phyloP scores from a whole-genome alignment of 1,140 invertebrate species.

The Lethocerus indicus region DNA sequence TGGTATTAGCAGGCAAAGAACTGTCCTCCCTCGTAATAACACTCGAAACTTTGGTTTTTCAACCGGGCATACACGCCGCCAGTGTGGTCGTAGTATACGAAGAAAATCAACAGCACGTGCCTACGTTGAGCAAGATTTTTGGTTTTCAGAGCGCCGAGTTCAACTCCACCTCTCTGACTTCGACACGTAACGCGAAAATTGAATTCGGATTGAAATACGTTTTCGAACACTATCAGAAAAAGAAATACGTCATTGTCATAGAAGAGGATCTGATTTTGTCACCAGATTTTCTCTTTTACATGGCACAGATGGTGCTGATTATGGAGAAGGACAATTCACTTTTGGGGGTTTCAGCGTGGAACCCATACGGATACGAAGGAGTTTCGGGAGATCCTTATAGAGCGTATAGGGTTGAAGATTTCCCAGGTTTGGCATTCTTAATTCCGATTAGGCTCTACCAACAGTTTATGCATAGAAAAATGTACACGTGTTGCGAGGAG shows the following conservation, averaged over 20 bases:
- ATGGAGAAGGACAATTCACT: constrained; percentile 25
- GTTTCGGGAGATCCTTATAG: constrained; percentile 14
- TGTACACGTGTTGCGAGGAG: constrained; percentile 12
- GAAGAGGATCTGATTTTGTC: constrained; percentile 31
- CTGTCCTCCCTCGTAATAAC: constrained; percentile 26
- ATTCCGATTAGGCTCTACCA: constrained; percentile 12
- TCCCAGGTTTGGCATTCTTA: constrained; percentile 16
- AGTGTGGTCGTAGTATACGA: constrained; percentile 20
- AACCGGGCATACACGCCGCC: constrained; percentile 28
- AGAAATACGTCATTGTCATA: constrained; percentile 28
- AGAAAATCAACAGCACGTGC: constrained; percentile 20
- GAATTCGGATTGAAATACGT: constrained; percentile 19
- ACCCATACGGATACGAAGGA: constrained; percentile 25
- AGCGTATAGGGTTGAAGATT: constrained; percentile 17
- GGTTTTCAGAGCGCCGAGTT: constrained; percentile 4
- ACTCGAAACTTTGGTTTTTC: constrained; percentile 29
- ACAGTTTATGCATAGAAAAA: constrained; percentile 12
- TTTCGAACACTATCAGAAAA: constrained; percentile 17
- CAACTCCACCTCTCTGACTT: constrained; percentile 16
- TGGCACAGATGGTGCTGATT: constrained; percentile 25
- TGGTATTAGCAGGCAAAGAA: constrained; percentile 27
- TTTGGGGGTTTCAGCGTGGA: constrained; percentile 28
- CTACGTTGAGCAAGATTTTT: constrained; percentile 8
- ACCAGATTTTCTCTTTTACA: constrained; percentile 30
- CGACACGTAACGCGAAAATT: constrained; percentile 22